Evolutionary conservation across 2,888 invertebrate genomes (phyloP), one percentile per base, ranked within the genome.

Genomic region (Emmelina monodactyla): DNA sequence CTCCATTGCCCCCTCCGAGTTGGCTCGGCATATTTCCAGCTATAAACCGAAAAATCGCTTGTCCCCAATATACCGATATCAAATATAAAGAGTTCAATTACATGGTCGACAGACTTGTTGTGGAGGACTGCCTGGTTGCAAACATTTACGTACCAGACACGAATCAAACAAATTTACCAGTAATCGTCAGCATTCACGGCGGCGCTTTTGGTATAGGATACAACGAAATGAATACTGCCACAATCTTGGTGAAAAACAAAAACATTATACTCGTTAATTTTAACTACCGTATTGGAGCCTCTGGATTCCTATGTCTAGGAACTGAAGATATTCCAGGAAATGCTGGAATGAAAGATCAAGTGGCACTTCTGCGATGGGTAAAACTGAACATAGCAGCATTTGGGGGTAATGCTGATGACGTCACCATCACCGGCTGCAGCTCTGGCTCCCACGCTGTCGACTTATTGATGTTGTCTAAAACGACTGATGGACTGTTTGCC

Each of bases 61-160:
- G 28, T 11, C 15, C 28, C 3, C 22, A 33, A 40, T 28, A 19
- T 19, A 5, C 9, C 5, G 5, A 5, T 19, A 5, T 9, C 5
- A 19, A 9, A 6, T 9, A 19, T 6, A 6, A 6, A 6, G 19
- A 19, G 5, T 5, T 9, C 5, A 9, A 19, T 6, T 19, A 6
- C 19, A 33, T 34, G 11, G 16, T 19, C 1, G n/a, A n/a, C n/a
- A n/a, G n/a, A n/a, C n/a, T n/a, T n/a, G 32, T 33, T 14, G 34
- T 51, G 25, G 68, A 72, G 36, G 57, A 69, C 22, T 75, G 75
- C 35, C 53, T 75, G 1, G 46, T 63, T 5, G 51, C 65, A 2
- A 71, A 60, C 40, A 50, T 73, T 2, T 69, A 51, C 32, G 58
- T 62, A 0, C 64, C 68, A 1, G 51, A 59, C 31, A 67, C 63